Evolutionary conservation across 2,888 invertebrate genomes (phyloP), one percentile per base, ranked within the genome.

Genomic region (Clostera curtula): DNA sequence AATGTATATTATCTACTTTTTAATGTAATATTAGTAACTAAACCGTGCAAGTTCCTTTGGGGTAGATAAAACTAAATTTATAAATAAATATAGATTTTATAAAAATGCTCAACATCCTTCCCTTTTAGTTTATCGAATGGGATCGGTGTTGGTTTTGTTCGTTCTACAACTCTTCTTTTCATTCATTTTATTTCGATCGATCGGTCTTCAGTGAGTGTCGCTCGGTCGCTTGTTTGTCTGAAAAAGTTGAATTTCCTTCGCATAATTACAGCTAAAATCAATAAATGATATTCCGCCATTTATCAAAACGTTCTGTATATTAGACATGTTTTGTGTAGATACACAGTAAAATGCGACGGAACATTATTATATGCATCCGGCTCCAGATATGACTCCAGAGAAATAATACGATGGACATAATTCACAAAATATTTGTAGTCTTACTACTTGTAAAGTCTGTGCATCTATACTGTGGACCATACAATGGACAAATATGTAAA

Each of bases 401-500:
- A 64, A 62, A 60, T 56, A 51, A 44, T 43, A 67, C 64, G 64
- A 80, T 79, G 79, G 62, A 64, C 61, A 56, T 65, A 49, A 56
- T 57, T 43, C 55, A 37, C 49, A 63, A 58, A 56, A 34, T 70
- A 51, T 57, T 74, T 52, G 49, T 67, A 55, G 67, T 79, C 54
- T 64, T 80, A 53, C 60, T 74, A 46, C 53, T 68, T 36, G 57
- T 70, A 46, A 75, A 75, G 56, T 80, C 77, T 38, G 83, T 79
- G 58, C 68, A 74, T 58, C 92, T 94, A 34, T 93, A 92, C 70
- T 96, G 96, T 85, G 93, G 92, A 28, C 90, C 91, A 17, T 96
- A 96, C 72, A 91, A 90, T 84, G 96, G 96, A 29, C 90, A 92
- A 63, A 87, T 93, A 46, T 94, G 94, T 67, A 90, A 88, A 64